Evolutionary conservation across 2,113 vertebrate species (phyloP), one percentile per base, ranked within the genome.

Genomic region (Brachionichthys hirsutus): DNA sequence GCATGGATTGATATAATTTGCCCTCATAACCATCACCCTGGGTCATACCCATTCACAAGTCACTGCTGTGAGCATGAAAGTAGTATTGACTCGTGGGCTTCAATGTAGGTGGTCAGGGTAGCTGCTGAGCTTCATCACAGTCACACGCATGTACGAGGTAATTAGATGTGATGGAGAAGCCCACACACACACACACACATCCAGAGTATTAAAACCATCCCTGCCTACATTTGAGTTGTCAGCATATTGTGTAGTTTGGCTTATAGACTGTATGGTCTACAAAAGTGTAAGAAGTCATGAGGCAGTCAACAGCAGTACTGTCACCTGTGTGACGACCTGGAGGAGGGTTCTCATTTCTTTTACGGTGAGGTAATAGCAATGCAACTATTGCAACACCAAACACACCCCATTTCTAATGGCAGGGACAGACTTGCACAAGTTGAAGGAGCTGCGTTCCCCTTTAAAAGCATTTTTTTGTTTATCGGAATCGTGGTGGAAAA

Each of bases 1-100:
- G 55, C 59, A 53, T 62, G 55, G 61, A 69, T 68, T 73, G 70
- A 73, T 17, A 51, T 56, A 68, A 69, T 78, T 78, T 68, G 20
- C 64, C 47, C 38, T 59, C 52, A 54, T 61, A 75, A 59, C 10
- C 35, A 70, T 40, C 24, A 56, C 58, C 62, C 35, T 5, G 1
- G 45, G 40, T 52, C 50, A 12, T 9, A 30, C 30, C 17, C 12
- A 2, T 62, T 66, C 38, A 45, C 20, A 16, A 58, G 42, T 62
- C 47, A 40, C 36, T 62, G 44, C 12, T 66, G 47, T 56, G 47
- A 18, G 41, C 38, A 36, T 56, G 45, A 71, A 67, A 72, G 60
- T 22, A 61, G 68, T 70, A 58, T 4, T 9, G 11, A 52, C 36
- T 6, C 30, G 40, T n/a, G 40, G 14, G 47, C 48, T 61, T 40